Percentiles rank a stretch among this genome's conserved stretches.
These are phyloP conservation scores for Drosophila tanythrix DNA, from an alignment of 2,888 invertebrate genomes.

Conservation along the genomic window DNA sequence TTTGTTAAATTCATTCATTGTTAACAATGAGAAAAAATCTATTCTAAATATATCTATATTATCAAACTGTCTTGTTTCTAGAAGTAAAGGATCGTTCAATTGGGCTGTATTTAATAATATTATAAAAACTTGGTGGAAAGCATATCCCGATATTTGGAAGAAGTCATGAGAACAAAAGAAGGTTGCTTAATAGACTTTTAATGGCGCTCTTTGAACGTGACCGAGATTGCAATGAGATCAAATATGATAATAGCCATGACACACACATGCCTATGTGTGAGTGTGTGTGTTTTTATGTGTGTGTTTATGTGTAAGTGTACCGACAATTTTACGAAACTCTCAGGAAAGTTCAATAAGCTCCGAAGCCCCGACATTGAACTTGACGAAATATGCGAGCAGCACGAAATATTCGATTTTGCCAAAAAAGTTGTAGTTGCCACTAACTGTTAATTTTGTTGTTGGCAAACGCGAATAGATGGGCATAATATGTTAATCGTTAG, in stretches of 20 bases:
- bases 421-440: conserved; percentile 4
- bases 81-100: too few species aligned
- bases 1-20: too few species aligned
- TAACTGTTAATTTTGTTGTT: conserved; percentile 1
- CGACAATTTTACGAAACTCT: conserved; percentile 16
- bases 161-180: too few species aligned
- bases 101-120: too few species aligned
- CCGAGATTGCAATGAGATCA: conserved; percentile 42
- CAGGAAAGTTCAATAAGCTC: conserved; percentile 10
- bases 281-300: background rate
- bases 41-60: too few species aligned
- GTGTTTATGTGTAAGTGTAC: conserved; percentile 3
- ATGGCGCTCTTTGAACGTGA: conserved; percentile 43
- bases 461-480: conserved; percentile 21
- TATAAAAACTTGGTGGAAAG: too few species aligned
- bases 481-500: conserved; percentile 38
- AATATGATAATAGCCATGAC: conserved; percentile 11
- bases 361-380: conserved; percentile 55
- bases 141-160: too few species aligned
- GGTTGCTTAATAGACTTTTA: conserved; percentile 1
- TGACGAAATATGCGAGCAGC: conserved; percentile 38
- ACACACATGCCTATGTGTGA: background rate
- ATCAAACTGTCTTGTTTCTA: too few species aligned
- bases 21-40: too few species aligned
- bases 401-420: conserved; percentile 21